Percentiles rank a stretch among this genome's conserved stretches.
These are phyloP conservation scores for Collichthys lucidus DNA, from an alignment of 2,113 vertebrate genomes.

Conservation along the genomic window DNA sequence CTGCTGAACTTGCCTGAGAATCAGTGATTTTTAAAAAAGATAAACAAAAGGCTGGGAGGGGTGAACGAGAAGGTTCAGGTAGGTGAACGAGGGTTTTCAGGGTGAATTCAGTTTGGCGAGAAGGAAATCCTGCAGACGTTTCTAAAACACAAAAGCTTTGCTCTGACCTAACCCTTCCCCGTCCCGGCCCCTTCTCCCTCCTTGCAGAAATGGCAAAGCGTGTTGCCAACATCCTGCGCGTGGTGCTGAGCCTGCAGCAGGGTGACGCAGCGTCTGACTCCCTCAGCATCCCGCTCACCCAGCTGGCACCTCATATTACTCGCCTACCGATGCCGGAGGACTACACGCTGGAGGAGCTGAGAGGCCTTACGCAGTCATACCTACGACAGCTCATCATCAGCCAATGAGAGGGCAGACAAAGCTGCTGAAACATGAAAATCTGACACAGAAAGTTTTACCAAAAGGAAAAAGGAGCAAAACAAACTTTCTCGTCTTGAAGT, in stretches of 20 bases:
- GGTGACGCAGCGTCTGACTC: conserved; percentile 74
- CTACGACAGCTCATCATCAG: conserved; percentile 88
- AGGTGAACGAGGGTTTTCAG: background rate
- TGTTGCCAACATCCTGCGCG: conserved; percentile 91
- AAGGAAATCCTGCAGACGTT: background rate
- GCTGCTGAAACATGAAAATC: background rate
- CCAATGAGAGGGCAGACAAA: conserved; percentile 47
- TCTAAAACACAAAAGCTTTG: background rate
- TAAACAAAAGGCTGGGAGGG: too few relatives aligned
- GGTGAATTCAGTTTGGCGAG: background rate
- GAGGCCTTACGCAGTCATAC: conserved; percentile 93
- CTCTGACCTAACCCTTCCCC: background rate
- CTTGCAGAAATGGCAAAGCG: conserved; percentile 95
- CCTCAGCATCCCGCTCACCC: conserved; percentile 84
- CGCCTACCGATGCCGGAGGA: conserved; percentile 96
- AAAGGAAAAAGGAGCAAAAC: background rate
- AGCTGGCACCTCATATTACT: conserved; percentile 90
- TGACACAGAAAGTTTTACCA: background rate
- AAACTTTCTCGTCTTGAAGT: background rate
- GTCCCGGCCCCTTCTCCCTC: background rate
- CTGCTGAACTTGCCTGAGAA: too few relatives aligned
- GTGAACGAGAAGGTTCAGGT: background rate
- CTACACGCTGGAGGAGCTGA: conserved; percentile 95
- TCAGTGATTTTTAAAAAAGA: too few relatives aligned
- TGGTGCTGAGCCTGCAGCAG: conserved; percentile 91